These are phyloP conservation scores for Pterocles burchelli DNA, from an alignment of 2,113 vertebrate genomes.

Conservation along the genomic window DNA sequence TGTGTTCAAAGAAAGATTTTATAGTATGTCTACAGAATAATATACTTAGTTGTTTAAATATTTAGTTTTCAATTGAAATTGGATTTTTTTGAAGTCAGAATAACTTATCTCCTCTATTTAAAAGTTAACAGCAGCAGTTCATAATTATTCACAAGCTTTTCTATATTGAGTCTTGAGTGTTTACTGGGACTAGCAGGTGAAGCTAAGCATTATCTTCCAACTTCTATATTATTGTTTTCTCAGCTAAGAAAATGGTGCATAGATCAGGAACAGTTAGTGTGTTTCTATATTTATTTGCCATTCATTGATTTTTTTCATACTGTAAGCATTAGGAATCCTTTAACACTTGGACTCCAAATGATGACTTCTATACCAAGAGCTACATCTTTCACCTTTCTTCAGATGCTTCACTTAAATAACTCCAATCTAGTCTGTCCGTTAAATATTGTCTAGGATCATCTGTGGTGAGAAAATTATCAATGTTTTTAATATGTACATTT, in stretches of 20 bases:
- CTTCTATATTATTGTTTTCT: background rate
- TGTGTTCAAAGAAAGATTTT: background rate
- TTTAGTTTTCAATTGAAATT: background rate
- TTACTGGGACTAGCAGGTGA: background rate
- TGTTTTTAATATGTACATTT: background rate
- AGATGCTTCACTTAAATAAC: background rate
- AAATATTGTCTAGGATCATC: background rate
- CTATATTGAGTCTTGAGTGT: background rate
- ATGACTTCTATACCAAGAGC: background rate
- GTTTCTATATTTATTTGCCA: background rate
- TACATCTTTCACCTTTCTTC: background rate
- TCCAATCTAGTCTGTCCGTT: background rate
- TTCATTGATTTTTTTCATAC: background rate
- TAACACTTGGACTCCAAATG: background rate
- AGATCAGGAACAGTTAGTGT: background rate
- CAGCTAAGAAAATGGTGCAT: background rate
- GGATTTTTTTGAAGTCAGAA: background rate
- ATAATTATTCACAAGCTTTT: background rate
- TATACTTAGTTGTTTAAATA: background rate
- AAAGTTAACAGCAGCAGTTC: background rate
- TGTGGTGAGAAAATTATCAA: background rate
- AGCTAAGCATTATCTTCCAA: background rate
- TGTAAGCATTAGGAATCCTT: background rate
- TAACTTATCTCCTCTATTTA: background rate
- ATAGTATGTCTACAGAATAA: background rate